phyloP scores from a whole-genome alignment of 92 coral and sea anemone genomes.

The Scolanthus callimorphus region DNA sequence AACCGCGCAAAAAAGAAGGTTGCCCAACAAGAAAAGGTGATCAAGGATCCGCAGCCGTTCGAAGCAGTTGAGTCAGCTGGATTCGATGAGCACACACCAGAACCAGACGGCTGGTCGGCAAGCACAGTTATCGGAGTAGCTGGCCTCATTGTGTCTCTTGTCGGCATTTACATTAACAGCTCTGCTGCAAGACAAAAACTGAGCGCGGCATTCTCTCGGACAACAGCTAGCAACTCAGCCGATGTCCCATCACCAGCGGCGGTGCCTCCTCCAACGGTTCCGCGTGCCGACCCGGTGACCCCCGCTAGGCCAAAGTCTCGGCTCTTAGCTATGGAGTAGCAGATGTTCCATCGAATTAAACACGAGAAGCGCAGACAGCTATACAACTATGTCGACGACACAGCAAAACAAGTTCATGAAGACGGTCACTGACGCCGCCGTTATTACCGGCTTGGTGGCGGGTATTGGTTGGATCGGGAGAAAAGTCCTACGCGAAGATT shows the following conservation, averaged over 20 bases:
- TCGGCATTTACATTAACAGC: slow-evolving; percentile 12
- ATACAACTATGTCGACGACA: background rate
- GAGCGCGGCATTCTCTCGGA: background rate
- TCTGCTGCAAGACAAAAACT: too few relatives aligned
- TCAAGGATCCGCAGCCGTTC: background rate
- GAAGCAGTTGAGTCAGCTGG: background rate
- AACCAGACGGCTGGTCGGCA: slow-evolving; percentile 1
- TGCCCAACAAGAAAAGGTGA: background rate
- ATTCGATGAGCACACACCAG: background rate
- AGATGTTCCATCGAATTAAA: background rate
- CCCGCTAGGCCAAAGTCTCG: slow-evolving; percentile 1
- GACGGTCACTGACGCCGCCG: slow-evolving; percentile 10
- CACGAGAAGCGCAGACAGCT: background rate
- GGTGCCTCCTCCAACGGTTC: too few relatives aligned
- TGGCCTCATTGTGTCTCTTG: slow-evolving; percentile 10
- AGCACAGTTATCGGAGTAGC: slow-evolving; percentile 3
- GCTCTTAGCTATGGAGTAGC: slow-evolving; percentile 2
- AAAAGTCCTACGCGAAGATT: too few relatives aligned
- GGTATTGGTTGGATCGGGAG: too few relatives aligned
- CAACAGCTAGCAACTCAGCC: background rate
- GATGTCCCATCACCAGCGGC: background rate
- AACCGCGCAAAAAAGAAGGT: slow-evolving; percentile 15
- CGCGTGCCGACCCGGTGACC: background rate
- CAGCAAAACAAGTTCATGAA: slow-evolving; percentile 13
- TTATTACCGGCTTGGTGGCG: too few relatives aligned